Base-by-base conservation (phyloP, 2,797 vertebrate genomes). In the Tokudaia muenninki region DNA sequence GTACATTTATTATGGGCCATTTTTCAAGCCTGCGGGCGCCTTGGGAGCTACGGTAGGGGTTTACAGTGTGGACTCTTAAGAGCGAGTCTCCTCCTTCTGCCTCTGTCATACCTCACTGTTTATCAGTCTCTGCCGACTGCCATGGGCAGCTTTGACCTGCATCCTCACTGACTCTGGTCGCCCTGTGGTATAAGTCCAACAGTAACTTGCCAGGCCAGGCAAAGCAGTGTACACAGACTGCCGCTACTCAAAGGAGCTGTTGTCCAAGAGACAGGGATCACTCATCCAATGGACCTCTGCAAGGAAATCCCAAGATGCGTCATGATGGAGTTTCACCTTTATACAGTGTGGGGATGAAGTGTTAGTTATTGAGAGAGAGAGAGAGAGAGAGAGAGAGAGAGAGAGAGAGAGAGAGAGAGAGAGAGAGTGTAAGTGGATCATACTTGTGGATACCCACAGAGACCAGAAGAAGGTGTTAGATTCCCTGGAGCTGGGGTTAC, bases 41-140 rank as follows among this genome's bases (percentile, higher is more conserved):
- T 91, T 92, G 93, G 94, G 94, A 89, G 83, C 75, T 82, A 24
- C 41, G n/a, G 79, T 91, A 94, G 81, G 57, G 37, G 31, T 96
- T 91, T 81, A 79, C 75, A 94, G 59, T 10, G 74, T 31, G 67
- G 67, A 94, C 41, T 63, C 61, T 82, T 94, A 87, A 96, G 87
- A 95, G 5, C 11, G 55, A 92, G 79, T 59, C 44, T 89, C 16
- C 0, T 87, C 47, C 31, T 50, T 47, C 31, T 50, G 61, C 37
- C 74, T 2, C 9, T 16, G 22, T 72, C 37, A 70, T 24, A n/a
- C 86, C 75, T 81, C 37, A 77, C 91, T 90, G 83, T 63, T 55
- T 80, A 11, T 55, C 50, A 22, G 61, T 50, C 19, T 21, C 83
- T n/a, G 63, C 24, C 37, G 44, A 24, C 37, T 61, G 57, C 29